Evolutionary conservation across 2,113 vertebrate species (phyloP), one percentile per base, ranked within the genome.

Genomic region (Tamias sibiricus): DNA sequence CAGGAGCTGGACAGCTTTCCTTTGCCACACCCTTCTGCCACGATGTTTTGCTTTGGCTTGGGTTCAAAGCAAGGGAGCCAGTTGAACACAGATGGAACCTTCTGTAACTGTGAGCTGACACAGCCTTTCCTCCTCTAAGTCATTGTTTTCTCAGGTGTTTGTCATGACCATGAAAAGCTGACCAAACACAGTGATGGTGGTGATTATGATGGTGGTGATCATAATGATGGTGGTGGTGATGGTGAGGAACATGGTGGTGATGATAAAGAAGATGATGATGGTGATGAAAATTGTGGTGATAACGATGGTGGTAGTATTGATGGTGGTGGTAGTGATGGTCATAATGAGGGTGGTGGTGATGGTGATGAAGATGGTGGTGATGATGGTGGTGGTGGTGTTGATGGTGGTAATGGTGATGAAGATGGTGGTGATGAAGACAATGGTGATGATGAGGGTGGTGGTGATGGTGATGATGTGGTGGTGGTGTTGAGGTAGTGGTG

Each of bases 371-470:
- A 4, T 35, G 10, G 0, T 30, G 47, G 44, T 44, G 8, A 49
- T 47, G 44, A 10, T 44, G 44, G 4, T 57, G 6, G 16, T 16
- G 14, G 0, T 49, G n/a, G 0, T 40, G 26, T 0, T 68, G 44
- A 0, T 35, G 0, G 0, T 8, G 37, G 1, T 68, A 17, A 3
- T 35, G 35, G 6, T 20, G 35, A 8, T 87, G 12, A 2, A 72
- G 32, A 4, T 35, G 10, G 0, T 30, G 26, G 0, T 59, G 44
- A 0, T 57, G 6, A 0, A 32, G 37, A 0, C 42, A n/a, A 2
- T 83, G 47, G 1, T 44, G n/a, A 0, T n/a, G 14, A 0, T 35
- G 47, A 49, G 13, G 14, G 0, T 32, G 17, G 0, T 82, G 47
- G 0, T 85, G 26, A 0, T 66, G 26, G 0, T 66, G 24, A 2